A percentile compares a stretch with the other conserved stretches of the same genome.
Evolutionary conservation across 2,113 vertebrate genomes (phyloP).

Genomic region (Microcebus ravelobensis): DNA sequence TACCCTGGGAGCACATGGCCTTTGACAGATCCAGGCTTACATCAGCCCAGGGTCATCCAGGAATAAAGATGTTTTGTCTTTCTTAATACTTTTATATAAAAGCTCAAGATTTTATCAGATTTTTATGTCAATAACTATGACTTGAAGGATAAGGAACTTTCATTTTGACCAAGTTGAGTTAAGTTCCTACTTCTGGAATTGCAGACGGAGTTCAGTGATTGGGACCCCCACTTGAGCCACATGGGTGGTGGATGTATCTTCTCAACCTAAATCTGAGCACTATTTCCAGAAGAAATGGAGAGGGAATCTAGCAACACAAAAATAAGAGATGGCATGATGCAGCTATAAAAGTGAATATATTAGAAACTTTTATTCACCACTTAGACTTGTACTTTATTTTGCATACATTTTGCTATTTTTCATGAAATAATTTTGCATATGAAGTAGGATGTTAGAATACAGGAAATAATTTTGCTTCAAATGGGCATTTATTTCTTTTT

Average conservation of each 20-base stretch:
- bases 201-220: not conserved
- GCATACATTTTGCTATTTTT: not conserved
- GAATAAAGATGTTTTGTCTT: not conserved
- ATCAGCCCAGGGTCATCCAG: not conserved
- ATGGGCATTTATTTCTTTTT: not conserved
- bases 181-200: not conserved
- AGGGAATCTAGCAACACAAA: not conserved
- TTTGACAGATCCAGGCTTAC: not conserved
- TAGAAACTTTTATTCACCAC: not conserved
- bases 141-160: not conserved
- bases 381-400: slow-evolving; percentile 4
- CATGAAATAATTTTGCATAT: not conserved
- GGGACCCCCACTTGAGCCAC: not conserved
- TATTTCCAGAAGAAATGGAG: not conserved
- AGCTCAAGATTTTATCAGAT: not conserved
- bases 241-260: not conserved
- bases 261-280: not conserved
- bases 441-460: not conserved
- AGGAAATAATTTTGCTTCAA: slow-evolving; percentile 17
- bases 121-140: not conserved
- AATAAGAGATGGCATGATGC: not conserved
- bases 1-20: not conserved
- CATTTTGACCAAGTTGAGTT: not conserved
- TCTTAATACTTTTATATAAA: not conserved
- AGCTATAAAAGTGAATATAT: not conserved